A percentile compares a stretch with the other conserved stretches of the same genome.
Conservation (phyloP, 2,113 vertebrate genomes). For the Falcunculus frontatus region DNA sequence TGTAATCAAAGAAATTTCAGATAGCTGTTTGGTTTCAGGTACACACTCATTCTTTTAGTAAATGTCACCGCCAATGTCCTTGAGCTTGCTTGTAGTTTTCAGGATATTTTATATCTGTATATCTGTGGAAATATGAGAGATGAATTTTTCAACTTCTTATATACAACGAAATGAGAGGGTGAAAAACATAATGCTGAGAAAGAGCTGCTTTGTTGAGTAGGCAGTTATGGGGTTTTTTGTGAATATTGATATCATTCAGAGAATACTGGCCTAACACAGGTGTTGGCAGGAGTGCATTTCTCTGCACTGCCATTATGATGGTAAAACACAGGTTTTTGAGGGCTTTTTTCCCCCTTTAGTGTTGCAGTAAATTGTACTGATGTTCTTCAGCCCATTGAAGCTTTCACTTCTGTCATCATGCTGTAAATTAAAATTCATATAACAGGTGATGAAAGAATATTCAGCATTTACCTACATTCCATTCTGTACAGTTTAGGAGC, state of each 20-base stretch:
- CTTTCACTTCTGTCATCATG: background rate
- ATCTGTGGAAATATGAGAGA: background rate
- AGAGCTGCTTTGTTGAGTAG: background rate
- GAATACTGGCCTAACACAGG: background rate
- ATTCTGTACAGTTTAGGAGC: background rate
- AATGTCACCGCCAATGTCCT: background rate
- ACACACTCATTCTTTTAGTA: background rate
- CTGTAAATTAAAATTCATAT: background rate
- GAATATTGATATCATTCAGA: background rate
- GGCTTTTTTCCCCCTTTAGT: background rate
- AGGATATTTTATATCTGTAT: background rate
- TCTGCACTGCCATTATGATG: background rate
- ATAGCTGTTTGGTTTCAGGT: background rate
- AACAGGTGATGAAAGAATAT: background rate
- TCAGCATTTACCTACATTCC: background rate
- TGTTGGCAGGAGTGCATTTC: background rate
- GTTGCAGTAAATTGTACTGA: background rate
- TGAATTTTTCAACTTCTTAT: background rate
- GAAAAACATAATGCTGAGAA: background rate
- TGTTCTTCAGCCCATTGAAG: background rate
- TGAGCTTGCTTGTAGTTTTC: background rate
- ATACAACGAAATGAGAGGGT: background rate
- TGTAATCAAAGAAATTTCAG: background rate
- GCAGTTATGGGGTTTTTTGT: accelerated
- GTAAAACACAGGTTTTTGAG: background rate